Base-by-base conservation (phyloP, 2,113 vertebrate genomes). In the Brachionichthys hirsutus region DNA sequence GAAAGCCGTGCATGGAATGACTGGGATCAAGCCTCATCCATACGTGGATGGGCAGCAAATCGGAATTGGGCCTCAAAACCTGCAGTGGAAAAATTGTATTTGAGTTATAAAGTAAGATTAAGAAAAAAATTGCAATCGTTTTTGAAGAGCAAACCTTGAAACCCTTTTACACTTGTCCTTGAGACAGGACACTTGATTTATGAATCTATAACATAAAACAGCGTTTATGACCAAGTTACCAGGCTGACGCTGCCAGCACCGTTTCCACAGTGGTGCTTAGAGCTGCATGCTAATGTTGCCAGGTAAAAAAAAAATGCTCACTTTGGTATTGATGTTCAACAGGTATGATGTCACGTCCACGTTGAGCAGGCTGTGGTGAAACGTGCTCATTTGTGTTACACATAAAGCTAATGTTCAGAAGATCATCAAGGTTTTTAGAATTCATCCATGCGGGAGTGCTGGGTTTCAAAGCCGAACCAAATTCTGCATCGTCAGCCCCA, bases 51-150 rank as follows among this genome's bases (percentile, higher is more conserved):
- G 36, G 36, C 10, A 40, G 12, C 6, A 40, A 40, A 40, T 40
- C 12, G 9, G 12, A 40, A 40, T 40, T 40, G 36, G 36, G 10
- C 36, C 3, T 40, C 36, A 40, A 40, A 13, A 40, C 36, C 36
- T 40, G 36, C 9, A 10, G 9, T 40, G 36, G 10, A 63, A 60
- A 44, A 30, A 2, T 30, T 30, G 4, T 30, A 30, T 30, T 30
- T 6, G 24, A 30, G 8, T 49, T 61, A 18, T 30, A 30, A n/a
- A 43, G 22, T 12, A 59, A 61, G 54, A 67, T 75, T 43, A 51
- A n/a, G 15, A 59, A 41, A 15, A 38, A 43, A 62, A 42, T n/a
- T 47, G 48, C 43, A 56, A 24, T 8, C 12, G 18, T 38, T 63
- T 44, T 45, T 57, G 24, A 44, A 64, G 13, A 56, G 24, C 12